Conservation (phyloP, 2,113 vertebrate species). For the Geothlypis trichas region DNA sequence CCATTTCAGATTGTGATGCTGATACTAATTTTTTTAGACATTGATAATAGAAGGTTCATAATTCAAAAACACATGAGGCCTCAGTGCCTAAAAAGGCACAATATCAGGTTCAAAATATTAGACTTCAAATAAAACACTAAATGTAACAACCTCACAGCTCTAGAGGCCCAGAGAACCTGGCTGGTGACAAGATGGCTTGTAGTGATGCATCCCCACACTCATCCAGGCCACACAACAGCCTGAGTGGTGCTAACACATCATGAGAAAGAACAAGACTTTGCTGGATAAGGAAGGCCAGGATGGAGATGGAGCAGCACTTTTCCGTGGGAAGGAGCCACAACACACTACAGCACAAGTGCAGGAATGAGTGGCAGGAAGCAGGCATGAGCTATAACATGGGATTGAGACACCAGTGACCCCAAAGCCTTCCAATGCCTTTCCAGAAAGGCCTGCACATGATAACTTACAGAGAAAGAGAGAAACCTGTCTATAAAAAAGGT, state of each 20-base stretch:
- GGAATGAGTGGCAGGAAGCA: background rate
- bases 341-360: background rate
- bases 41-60: background rate
- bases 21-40: background rate
- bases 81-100: background rate
- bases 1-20: background rate
- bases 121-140: background rate
- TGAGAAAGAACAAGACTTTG: background rate
- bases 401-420: background rate
- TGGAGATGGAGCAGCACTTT: background rate
- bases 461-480: background rate
- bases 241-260: background rate
- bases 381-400: background rate
- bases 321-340: background rate
- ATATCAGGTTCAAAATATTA: background rate
- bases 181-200: rapidly evolving
- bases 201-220: background rate
- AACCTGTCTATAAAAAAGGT: background rate
- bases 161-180: background rate
- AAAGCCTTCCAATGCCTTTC: background rate
- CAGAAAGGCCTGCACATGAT: background rate
- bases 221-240: rapidly evolving
- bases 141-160: background rate
- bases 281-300: background rate
- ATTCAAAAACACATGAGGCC: background rate